These are phyloP conservation scores for Beris morrisii DNA, from an alignment of 2,888 invertebrate species.

Conservation along the genomic window DNA sequence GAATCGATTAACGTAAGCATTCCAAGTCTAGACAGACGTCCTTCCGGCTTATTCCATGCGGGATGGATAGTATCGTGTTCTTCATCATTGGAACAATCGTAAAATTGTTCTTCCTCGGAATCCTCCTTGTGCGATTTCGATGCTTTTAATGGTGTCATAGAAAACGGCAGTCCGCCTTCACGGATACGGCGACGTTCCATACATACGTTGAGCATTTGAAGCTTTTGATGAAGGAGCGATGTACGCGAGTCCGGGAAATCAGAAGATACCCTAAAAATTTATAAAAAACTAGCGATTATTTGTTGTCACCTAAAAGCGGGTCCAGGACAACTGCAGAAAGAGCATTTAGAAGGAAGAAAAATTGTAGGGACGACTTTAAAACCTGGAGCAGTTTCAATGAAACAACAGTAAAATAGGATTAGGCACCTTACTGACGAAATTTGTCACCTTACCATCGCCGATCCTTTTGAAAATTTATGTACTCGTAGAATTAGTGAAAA, in stretches of 20 bases:
- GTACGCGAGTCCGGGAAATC: slow-evolving; percentile 86
- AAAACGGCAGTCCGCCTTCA: slow-evolving; percentile 56
- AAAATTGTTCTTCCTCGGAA: slow-evolving; percentile 75
- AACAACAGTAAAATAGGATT: no score
- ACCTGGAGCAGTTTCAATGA: no score
- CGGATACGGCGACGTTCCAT: slow-evolving; percentile 65
- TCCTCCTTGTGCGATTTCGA: slow-evolving; percentile 47
- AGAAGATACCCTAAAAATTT: slow-evolving; percentile 67
- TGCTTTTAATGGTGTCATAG: slow-evolving; percentile 33
- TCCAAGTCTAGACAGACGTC: slow-evolving; percentile 69
- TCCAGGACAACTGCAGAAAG: no score
- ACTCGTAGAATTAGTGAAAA: no score
- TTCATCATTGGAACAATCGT: slow-evolving; percentile 61
- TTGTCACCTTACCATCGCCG: no score
- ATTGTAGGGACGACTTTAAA: no score
- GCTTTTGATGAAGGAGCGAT: slow-evolving; percentile 91
- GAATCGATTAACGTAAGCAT: slow-evolving; percentile 68
- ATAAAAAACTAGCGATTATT: no score
- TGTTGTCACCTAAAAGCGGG: no score
- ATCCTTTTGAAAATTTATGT: no score
- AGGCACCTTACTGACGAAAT: no score
- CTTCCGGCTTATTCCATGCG: slow-evolving; percentile 67
- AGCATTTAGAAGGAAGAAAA: no score
- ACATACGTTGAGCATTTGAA: slow-evolving; percentile 84
- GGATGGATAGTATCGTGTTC: slow-evolving; percentile 51